Conservation (phyloP, 2,888 invertebrate species). For the Chloroclysta siterata region DNA sequence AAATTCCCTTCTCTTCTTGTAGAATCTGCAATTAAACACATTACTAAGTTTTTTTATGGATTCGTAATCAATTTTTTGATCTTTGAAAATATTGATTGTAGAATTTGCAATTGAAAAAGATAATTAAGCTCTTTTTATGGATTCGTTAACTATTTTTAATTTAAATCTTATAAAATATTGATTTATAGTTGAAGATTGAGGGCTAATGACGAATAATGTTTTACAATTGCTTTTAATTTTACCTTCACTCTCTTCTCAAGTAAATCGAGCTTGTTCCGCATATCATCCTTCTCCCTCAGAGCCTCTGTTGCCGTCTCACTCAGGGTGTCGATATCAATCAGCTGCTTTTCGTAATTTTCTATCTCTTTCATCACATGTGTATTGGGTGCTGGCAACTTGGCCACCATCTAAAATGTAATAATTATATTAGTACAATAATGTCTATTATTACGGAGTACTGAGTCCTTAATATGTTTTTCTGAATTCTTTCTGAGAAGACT, state of each 20-base stretch:
- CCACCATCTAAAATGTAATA: conserved; percentile 80
- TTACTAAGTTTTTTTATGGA: not conserved
- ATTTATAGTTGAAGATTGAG: too few relatives aligned
- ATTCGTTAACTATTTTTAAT: too few relatives aligned
- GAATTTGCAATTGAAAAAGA: too few relatives aligned
- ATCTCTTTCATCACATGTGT: conserved; percentile 88
- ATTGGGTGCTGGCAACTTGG: conserved; percentile 86
- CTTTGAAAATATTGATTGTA: too few relatives aligned
- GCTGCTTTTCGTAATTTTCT: conserved; percentile 90
- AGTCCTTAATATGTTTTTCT: too few relatives aligned
- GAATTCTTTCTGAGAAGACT: too few relatives aligned
- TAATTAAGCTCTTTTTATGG: too few relatives aligned
- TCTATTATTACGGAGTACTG: too few relatives aligned
- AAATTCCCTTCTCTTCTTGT: conserved; percentile 91
- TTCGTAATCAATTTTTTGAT: too few relatives aligned
- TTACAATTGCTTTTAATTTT: conserved; percentile 11
- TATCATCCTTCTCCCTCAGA: conserved; percentile 86
- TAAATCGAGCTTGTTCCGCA: conserved; percentile 88
- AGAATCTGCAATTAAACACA: conserved; percentile 81
- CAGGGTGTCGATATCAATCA: conserved; percentile 91
- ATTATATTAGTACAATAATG: too few relatives aligned
- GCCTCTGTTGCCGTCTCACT: conserved; percentile 89
- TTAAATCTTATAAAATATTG: too few relatives aligned
- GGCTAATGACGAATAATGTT: too few relatives aligned
- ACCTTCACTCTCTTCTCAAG: conserved; percentile 90